A percentile compares a stretch with the other conserved stretches of the same genome.
phyloP scores from a whole-genome alignment of 2,888 invertebrate genomes.

The Polyommatus iphigenia region DNA sequence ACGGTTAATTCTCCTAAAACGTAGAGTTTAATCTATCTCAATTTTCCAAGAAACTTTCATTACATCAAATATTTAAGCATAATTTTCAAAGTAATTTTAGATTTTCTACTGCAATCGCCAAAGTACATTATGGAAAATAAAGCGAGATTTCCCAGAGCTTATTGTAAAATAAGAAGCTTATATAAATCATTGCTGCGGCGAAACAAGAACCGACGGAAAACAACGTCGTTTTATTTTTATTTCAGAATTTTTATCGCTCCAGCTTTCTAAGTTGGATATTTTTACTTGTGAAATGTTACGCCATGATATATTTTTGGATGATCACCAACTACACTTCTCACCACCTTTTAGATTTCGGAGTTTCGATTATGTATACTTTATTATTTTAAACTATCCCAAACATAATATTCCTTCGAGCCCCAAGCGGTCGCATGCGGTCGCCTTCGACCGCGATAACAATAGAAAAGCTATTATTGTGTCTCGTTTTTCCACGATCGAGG shows the following conservation, averaged over 20 bases:
- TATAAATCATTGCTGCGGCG: constrained; percentile 23
- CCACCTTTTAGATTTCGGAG: not conserved
- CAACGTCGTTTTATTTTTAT: not conserved
- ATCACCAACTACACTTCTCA: not conserved
- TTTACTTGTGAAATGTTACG: not conserved
- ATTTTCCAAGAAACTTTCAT: not conserved
- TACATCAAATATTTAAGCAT: not conserved
- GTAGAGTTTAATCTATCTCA: not conserved
- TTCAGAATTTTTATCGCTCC: not conserved
- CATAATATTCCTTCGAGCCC: too few relatives aligned
- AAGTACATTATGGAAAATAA: constrained; percentile 1
- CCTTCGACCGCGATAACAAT: too few relatives aligned
- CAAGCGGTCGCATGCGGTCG: too few relatives aligned
- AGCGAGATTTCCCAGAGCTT: not conserved
- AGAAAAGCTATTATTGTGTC: too few relatives aligned
- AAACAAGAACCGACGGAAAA: constrained; percentile 12
- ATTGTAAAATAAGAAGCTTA: constrained; percentile 28
- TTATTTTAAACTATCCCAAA: too few relatives aligned
- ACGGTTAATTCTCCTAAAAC: not conserved
- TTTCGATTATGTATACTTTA: too few relatives aligned
- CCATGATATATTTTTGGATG: not conserved
- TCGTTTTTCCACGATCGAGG: too few relatives aligned
- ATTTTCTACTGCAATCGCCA: not conserved
- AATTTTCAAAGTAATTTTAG: not conserved
- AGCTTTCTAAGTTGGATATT: not conserved